These are phyloP conservation scores for Drosophila anceps DNA, from an alignment of 2,888 invertebrate genomes.

Conservation along the genomic window DNA sequence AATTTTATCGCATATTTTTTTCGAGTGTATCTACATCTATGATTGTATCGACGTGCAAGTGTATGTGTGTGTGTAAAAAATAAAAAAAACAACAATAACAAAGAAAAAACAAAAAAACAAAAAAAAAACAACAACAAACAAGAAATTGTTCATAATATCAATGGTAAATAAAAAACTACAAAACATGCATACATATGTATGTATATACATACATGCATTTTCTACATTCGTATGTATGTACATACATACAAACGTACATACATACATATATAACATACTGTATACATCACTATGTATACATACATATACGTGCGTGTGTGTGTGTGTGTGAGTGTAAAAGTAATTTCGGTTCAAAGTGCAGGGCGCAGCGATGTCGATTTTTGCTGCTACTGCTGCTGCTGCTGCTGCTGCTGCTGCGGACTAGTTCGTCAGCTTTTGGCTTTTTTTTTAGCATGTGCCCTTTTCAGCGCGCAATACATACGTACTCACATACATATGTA, in stretches of 20 bases:
- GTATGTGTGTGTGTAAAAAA: slow-evolving; percentile 13
- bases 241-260: background rate
- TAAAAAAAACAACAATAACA: background rate
- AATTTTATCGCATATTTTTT: slow-evolving; percentile 43
- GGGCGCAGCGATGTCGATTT: slow-evolving; percentile 42
- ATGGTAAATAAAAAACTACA: slow-evolving; percentile 40
- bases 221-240: slow-evolving; percentile 2
- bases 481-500: background rate
- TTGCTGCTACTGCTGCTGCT: slow-evolving; percentile 23
- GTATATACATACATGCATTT: slow-evolving; percentile 1
- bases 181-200: slow-evolving; percentile 6
- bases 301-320: background rate
- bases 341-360: slow-evolving; percentile 62
- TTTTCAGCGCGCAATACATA: slow-evolving; percentile 45
- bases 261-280: background rate
- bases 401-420: slow-evolving; percentile 28
- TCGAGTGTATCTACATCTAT: slow-evolving; percentile 39
- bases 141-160: slow-evolving; percentile 34
- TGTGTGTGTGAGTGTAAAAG: slow-evolving; percentile 20
- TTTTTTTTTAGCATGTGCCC: slow-evolving; percentile 73
- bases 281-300: background rate
- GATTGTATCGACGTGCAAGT: slow-evolving; percentile 9
- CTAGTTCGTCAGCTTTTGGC: slow-evolving; percentile 67
- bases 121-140: background rate
- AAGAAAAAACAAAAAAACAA: background rate